Conservation (phyloP, 2,888 invertebrate genomes). For the Therioaphis trifolii region DNA sequence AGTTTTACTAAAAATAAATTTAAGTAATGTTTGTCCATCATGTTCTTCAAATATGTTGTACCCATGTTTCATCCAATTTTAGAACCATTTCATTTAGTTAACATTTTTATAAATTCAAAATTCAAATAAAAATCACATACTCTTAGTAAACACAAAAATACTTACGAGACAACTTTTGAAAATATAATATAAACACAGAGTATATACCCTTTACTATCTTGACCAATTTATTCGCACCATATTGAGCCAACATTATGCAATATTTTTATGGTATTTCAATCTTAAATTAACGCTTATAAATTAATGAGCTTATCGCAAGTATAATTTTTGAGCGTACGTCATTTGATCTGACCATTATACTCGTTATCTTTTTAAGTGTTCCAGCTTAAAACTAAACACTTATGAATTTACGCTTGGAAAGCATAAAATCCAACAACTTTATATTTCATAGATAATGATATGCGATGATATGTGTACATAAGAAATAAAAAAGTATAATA, state of each 20-base stretch:
- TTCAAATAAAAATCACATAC: not conserved
- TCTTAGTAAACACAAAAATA: too few species aligned
- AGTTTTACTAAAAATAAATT: too few species aligned
- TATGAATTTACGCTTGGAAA: not conserved
- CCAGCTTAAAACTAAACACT: conserved; percentile 37
- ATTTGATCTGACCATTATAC: conserved; percentile 20
- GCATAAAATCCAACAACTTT: conserved; percentile 15
- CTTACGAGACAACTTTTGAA: too few species aligned
- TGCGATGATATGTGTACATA: not conserved
- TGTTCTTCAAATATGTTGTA: too few species aligned
- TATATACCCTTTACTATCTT: not conserved
- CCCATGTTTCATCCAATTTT: too few species aligned
- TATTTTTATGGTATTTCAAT: conserved; percentile 9
- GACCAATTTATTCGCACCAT: not conserved
- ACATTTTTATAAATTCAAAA: not conserved
- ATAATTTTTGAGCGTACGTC: conserved; percentile 14
- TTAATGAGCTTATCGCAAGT: conserved; percentile 11
- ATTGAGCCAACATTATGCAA: not conserved
- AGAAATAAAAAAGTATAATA: not conserved
- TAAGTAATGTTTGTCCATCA: too few species aligned
- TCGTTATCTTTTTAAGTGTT: conserved; percentile 34
- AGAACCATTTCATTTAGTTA: not conserved
- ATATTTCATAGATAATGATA: conserved; percentile 4
- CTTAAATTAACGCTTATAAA: not conserved
- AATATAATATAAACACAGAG: not conserved